Percentiles rank a stretch among this genome's conserved stretches.
Conservation (phyloP, 2,113 vertebrate genomes). For the Zosterops japonicus region DNA sequence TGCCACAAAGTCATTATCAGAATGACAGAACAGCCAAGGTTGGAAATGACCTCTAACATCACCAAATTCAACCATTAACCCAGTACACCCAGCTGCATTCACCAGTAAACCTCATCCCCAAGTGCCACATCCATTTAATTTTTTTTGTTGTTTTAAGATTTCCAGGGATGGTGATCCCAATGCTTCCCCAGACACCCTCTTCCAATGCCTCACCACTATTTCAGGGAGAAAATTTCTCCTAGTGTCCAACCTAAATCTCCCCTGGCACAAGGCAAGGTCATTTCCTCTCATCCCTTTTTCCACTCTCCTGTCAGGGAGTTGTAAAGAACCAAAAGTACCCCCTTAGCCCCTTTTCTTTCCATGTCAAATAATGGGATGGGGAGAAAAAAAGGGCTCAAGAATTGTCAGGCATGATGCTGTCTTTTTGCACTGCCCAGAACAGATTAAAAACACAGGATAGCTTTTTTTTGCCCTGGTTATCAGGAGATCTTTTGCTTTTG, state of each 20-base stretch:
- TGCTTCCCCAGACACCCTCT: too few species aligned
- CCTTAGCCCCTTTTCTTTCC: neutral
- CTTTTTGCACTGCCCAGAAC: neutral
- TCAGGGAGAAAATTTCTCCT: neutral
- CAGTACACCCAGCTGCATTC: too few species aligned
- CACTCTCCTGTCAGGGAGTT: neutral
- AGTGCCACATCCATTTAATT: too few species aligned
- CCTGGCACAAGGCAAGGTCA: neutral
- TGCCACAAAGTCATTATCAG: neutral
- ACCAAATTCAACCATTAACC: too few species aligned
- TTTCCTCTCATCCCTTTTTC: neutral
- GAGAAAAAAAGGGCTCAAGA: slow-evolving; percentile 5
- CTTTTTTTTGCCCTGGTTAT: neutral
- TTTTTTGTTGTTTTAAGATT: neutral
- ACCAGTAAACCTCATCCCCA: neutral
- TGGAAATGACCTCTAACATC: neutral
- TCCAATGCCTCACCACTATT: neutral
- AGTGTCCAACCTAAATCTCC: neutral
- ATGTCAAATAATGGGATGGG: neutral
- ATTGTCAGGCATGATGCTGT: neutral
- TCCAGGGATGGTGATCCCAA: too few species aligned
- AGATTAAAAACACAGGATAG: neutral
- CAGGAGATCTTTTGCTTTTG: neutral
- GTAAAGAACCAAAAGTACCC: neutral
- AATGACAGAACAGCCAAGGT: neutral